Base-by-base conservation (phyloP, 2,888 invertebrate genomes). In the Latrodectus elegans region DNA sequence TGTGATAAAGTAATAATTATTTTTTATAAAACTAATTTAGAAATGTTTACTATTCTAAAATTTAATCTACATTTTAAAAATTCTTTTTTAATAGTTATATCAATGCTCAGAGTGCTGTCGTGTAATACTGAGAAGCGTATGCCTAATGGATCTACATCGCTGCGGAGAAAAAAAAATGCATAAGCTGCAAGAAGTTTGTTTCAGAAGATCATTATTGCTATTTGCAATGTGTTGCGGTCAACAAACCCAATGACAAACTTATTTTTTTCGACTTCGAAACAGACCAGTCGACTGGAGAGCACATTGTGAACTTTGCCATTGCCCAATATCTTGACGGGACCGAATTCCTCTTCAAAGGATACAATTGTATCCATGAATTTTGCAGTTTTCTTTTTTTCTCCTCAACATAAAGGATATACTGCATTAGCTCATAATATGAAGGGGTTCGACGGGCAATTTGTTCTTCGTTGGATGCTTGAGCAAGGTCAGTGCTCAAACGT, bases 221-320 rank as follows among this genome's bases (percentile, higher is more conserved):
- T 49, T 70, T 22, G 0, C 67, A 15, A 17, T 10, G 38, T 38
- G 38, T 17, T 17, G 15, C 10, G 12, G 15, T 55, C 10, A 38
- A 83, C n/a, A n/a, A 4, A 38, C n/a, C 68, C 26, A 1, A 55
- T 55, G 0, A 60, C 52, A n/a, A 51, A 51, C 0, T 17, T 75
- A 12, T 52, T 83, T 4, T 83, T 17, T 83, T 83, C 51, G 75
- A 83, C 38, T 83, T 83, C n/a, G 83, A 83, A 60, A 75, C 68
- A 2, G 75, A 83, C 49, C 83, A 83, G 17, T 15, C 15, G 1
- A 55, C 75, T 0, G 83, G 75, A 17, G 75, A 83, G 49, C 83
- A 83, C 15, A n/a, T 51, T 9, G 83, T 83, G 4, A 83, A 83
- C 76, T 83, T 83, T 55, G 75, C 68, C 1, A 60, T 83, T 0